Evolutionary conservation across 2,888 invertebrate genomes (phyloP), one percentile per base, ranked within the genome.

Genomic region (Orthosia cruda): DNA sequence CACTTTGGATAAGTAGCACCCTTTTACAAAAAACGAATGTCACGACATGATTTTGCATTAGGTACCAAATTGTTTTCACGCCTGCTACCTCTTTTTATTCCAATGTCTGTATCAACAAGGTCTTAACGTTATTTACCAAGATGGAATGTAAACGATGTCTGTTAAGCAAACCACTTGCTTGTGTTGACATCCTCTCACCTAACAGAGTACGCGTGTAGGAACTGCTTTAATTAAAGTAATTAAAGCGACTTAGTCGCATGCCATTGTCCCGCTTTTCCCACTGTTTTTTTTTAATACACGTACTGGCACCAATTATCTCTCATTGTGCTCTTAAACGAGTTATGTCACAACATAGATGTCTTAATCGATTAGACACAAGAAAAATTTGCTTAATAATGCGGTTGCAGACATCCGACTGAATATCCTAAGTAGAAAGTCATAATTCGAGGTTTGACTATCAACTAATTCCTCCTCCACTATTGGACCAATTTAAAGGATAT

Each of bases 261-360:
- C 72, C 15, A 63, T 64, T 75, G 75, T 75, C 4, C 9, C 12
- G 11, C 12, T 63, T 64, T 75, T 63, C 7, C 47, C 18, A 15
- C 50, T 32, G 13, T 50, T 74, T 45, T 72, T n/a, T 70, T 23
- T 26, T 26, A 20, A 7, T 18, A 12, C 45, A 32, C 72, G 45
- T 50, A 63, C 62, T 62, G 18, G 3, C 16, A 32, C 26, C 45
- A 52, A 52, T 72, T 40, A 63, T 18, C 3, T 45, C 26, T 7
- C 11, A 58, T 58, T 59, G 11, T 40, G 13, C 18, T 23, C 4
- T 4, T 57, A 73, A 18, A 45, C 26, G 4, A 45, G 26, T 50
- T 50, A 45, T 18, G 1, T 40, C 32, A 57, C n/a, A 23, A 73
- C 23, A 26, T 16, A 47, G 16, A 74, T 40, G 26, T 26, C 15